Base-by-base conservation (phyloP, 2,888 invertebrate genomes). In the Erannis defoliaria region DNA sequence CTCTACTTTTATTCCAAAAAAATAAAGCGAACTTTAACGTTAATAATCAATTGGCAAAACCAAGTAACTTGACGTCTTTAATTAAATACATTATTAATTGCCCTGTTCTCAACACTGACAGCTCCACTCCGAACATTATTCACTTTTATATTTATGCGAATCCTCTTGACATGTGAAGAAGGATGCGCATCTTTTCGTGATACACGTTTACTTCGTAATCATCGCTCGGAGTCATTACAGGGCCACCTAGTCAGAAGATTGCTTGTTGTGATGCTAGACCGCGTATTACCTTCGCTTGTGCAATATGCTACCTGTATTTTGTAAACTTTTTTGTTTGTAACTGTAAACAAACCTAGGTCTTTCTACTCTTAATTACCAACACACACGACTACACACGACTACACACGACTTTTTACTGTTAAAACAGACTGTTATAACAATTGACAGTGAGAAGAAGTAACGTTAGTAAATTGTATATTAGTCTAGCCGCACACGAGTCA, bases 51-150 rank as follows among this genome's bases (percentile, higher is more conserved):
- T 86, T 81, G 75, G 82, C 81, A 81, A 81, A 81, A 81, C 73
- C 81, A 81, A 82, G 77, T 76, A 76, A 78, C 77, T 85, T 75
- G 81, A 81, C 84, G 80, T 80, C 77, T 85, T 84, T 85, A 88
- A 88, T 89, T 88, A 92, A 90, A 90, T 86, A 84, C 82, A 81
- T 89, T 88, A 91, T 91, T 90, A 90, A 92, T 92, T 88, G 86
- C 86, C 84, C 74, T 77, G 81, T 80, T 80, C 81, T 71, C 78
- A 81, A 80, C 77, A 79, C 86, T 86, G 90, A 87, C 90, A 84
- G 85, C 77, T 78, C 81, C 81, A 81, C 81, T 77, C 83, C 65
- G 82, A 81, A 78, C 87, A 90, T 91, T 87, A 87, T 85, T 90
- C 88, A 89, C 85, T 88, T 88, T 86, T 86, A 86, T 89, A 87